Base-by-base conservation (phyloP, 2,888 invertebrate species). In the Mimachlamys varia region DNA sequence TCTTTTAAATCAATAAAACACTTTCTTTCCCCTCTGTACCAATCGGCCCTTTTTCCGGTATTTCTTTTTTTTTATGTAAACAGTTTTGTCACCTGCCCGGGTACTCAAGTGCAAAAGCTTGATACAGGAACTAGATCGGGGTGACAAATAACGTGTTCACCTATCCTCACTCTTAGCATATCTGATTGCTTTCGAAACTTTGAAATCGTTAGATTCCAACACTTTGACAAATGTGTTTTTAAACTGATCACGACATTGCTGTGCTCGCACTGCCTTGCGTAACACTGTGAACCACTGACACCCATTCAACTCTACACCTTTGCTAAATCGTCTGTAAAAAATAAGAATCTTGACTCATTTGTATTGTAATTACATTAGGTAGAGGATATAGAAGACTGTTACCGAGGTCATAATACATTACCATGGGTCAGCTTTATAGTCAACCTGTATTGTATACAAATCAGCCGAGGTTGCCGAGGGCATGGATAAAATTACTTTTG, bases 241-340 rank as follows among this genome's bases (percentile, higher is more conserved):
- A 76, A 76, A 76, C 76, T 33, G 17, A 76, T 76, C 76, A 76
- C 76, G 76, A 33, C 76, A 76, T 76, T 76, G 27, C 76, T 12
- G 13, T 76, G 76, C 76, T 76, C 33, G 27, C 76, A 76, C 76
- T 27, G 27, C 76, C 76, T 76, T 76, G 76, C 76, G 76, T 76
- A 76, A 76, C 76, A 76, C 33, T 76, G 76, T 76, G 76, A 76
- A 27, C 76, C 76, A 76, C 27, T 76, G 76, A 76, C 76, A 76
- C 33, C 33, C 76, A 33, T 76, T 76, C 33, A 76, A 76, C 76
- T 76, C 7, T 33, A 76, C 76, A 76, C 76, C 76, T 76, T 76
- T 76, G 76, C 76, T 76, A 76, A 76, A 76, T 76, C 76, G 76
- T 76, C 76, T 76, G 76, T 76, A 76, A 76, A 76, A 76, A 76